Evolutionary conservation across 1,140 invertebrate genomes (phyloP), one percentile per base, ranked within the genome.

Genomic region (Pseudomyrmex dendroicus): DNA sequence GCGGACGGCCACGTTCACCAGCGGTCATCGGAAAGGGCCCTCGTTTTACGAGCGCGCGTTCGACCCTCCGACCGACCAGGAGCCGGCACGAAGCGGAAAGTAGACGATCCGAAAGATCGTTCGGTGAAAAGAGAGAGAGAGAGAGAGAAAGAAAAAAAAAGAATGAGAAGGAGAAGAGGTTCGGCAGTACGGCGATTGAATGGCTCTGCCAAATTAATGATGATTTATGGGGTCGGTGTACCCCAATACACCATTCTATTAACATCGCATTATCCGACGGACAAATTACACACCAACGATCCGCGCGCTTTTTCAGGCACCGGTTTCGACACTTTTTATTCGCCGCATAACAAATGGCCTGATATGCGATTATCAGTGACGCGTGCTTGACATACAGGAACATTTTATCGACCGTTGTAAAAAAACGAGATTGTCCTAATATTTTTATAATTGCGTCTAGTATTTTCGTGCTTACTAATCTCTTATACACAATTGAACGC

Each of bases 141-240:
- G 22, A 22, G 22, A 22, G 22, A 1, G 5, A 22, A 2, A 22
- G 8, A 22, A 57, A 61, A 12, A 76, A 25, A 17, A 52, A 64
- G 59, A 25, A 5, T 25, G 84, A 86, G 64, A 56, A 72, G 64
- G 57, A 85, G 13, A 83, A 35, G 80, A 84, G 76, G 72, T 62
- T 80, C 82, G 84, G 91, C 89, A 92, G 91, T 89, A 88, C 76
- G 86, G 85, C 80, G 87, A 90, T 90, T 90, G 87, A 87, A 88
- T 84, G 87, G 86, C 91, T 87, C 89, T 92, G 92, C 90, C 92
- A 94, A 94, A 93, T 94, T 94, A 93, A 92, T 84, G 84, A 89
- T 93, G 93, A 94, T 94, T 94, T 94, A 93, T 92, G 92, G 83
- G 83, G 63, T 89, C 86, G 84, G 85, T 89, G 89, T 80, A 80